Evolutionary conservation across 2,888 invertebrate genomes (phyloP), one percentile per base, ranked within the genome.

Genomic region (Hofmannophila pseudospretella): DNA sequence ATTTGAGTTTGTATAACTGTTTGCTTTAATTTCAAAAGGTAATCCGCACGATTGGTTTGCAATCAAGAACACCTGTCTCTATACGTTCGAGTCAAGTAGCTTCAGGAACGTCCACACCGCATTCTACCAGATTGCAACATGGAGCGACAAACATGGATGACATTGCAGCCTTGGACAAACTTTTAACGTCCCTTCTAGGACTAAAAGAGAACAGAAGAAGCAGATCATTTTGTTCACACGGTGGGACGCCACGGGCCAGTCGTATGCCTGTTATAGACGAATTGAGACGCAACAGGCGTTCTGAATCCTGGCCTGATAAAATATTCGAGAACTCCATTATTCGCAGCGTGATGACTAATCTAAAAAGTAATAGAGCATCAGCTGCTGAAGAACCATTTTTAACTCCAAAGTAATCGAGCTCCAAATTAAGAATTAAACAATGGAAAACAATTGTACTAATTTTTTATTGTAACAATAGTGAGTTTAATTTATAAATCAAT

Each of bases 151-250:
- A 79, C 47, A 57, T 79, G 5, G 89, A 89, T 41, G 92, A 92
- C 50, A 87, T 92, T 22, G 90, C 88, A 16, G 88, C 89, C 1
- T 67, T 92, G 32, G 92, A 92, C 55, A 90, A 90, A 58, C 75
- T 92, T 11, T 82, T 92, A 7, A 89, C 89, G 13, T 89, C 89
- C 19, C 68, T 92, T 9, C 63, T 92, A 10, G 89, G 89, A 20
- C 72, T 88, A 7, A 86, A 80, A 38, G 75, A 87, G 11, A 65
- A 45, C 14, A 67, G 67, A 32, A 58, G 69, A 38, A 44, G 48
- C 3, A 49, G 58, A 9, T 77, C 84, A 0, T 75, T 74, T 32
- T 52, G 66, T n/a, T 84, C 85, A 0, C 75, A 76, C 28, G 58
- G 68, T 20, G 72, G 66, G 3, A 79, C 84, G 1, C 84, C 82